phyloP scores from a whole-genome alignment of 2,113 vertebrate species.

The Calypte anna region DNA sequence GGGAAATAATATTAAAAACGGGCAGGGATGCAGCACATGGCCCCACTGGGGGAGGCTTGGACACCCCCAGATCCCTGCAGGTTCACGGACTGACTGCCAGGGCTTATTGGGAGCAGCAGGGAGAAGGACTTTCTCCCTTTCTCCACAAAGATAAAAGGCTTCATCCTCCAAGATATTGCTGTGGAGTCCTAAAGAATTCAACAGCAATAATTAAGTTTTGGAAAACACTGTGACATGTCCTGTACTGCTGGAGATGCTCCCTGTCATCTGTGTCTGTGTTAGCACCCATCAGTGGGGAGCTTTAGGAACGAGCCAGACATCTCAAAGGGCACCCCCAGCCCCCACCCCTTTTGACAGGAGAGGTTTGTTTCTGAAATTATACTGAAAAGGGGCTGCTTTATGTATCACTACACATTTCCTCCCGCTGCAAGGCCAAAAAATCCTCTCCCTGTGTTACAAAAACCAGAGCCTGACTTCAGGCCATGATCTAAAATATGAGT shows the following conservation, averaged over 20 bases:
- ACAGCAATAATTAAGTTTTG: neutral
- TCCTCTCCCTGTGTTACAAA: conserved; percentile 8
- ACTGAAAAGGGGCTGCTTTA: conserved; percentile 37
- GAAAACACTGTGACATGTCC: neutral
- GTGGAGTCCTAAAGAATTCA: neutral
- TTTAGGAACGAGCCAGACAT: neutral
- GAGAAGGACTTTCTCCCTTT: neutral
- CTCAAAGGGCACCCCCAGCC: neutral
- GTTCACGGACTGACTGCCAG: fast-evolving
- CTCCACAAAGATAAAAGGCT: neutral
- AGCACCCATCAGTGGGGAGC: neutral
- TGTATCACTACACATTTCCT: conserved; percentile 39
- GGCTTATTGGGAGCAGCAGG: neutral
- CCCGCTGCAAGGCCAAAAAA: conserved; percentile 38
- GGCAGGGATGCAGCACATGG: neutral
- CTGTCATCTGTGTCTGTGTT: neutral
- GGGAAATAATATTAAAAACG: neutral
- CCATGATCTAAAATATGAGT: conserved; percentile 52
- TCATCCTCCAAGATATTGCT: fast-evolving
- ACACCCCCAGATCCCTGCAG: neutral
- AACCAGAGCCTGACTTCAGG: conserved; percentile 46
- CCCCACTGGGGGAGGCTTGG: no score
- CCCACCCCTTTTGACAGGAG: neutral
- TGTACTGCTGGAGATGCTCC: neutral
- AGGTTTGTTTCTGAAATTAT: conserved; percentile 59